Evolutionary conservation across 1,140 invertebrate species (phyloP), one percentile per base, ranked within the genome.

Genomic region (Penaeus vannamei): DNA sequence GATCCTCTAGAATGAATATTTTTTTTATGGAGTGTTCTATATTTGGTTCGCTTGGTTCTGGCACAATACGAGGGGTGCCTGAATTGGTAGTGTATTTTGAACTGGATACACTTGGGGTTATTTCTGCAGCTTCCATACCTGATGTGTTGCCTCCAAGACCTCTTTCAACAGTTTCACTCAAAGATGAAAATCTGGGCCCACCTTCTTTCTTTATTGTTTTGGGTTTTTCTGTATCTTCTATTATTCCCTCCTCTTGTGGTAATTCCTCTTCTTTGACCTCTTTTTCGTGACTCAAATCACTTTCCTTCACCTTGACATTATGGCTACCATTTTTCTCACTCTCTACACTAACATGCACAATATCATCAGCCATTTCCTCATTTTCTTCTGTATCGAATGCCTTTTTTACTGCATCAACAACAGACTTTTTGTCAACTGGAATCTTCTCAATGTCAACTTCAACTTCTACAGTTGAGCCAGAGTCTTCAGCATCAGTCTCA

Each of bases 61-160:
- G 22, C 29, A 77, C 69, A n/a, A 76, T 87, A 53, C 26, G 79
- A 84, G 66, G 72, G 53, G 66, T 79, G 60, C 77, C 72, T 3
- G 85, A 69, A 17, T 46, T 66, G 22, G 76, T 82, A 17, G 62
- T 77, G 61, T 90, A 91, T 42, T 91, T 91, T 2, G 91, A 91
- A 69, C 91, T 91, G 1, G 91, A 91, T 14, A 91, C 91, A 84
- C 91, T 91, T 60, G 91, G 84, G n/a, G 86, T 64, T 19, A 90
- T 84, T 59, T 83, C 85, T 29, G 89, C 46, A 20, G 62, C 86
- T 76, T 91, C 91, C 86, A 86, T 85, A 14, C 85, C 89, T 22
- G 91, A 87, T 46, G 69, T 89, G 12, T 87, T 87, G 7, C 85
- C 84, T 64, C 79, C 83, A 12, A 79, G 76, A 26, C 90, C 90